Base-by-base conservation (phyloP, 2,113 vertebrate genomes). In the Raja brachyura region DNA sequence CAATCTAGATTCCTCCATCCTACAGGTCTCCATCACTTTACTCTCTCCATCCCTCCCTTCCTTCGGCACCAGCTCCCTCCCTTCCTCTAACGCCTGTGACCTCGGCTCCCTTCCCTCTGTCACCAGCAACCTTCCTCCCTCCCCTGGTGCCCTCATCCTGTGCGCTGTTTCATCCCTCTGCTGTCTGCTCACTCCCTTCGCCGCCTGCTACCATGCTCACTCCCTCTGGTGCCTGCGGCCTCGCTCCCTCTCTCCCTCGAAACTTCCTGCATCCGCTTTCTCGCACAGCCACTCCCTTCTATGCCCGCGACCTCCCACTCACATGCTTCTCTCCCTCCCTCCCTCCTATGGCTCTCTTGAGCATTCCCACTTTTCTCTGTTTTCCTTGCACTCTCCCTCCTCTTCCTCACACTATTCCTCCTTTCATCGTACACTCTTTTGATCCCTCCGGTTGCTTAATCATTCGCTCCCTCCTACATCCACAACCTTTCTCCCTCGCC, bases 151-250 rank as follows among this genome's bases (percentile, higher is more conserved):
- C 3, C 39, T 48, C 39, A 48, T 48, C 39, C 39, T 48, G 1
- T 48, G n/a, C n/a, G 39, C 39, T 93, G 63, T 81, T 93, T 93
- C 94, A 93, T 94, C 94, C 93, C 93, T 90, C 92, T 93, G 54
- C 93, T 93, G 33, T 79, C 83, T 83, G 68, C 28, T 85, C 93
- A 76, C 0, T 93, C 93, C 93, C 93, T 86, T 48, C 39, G 39
- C 39, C 39, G 3, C 39, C 0, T 48, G 39, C 39, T 48, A 48
- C 39, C 39, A 48, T 48, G 39, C 39, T 48, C 39, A 48, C 39
- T 48, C 39, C 63, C 63, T 66, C 63, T 66, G 8, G 63, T 66
- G 39, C 39, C 39, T 48, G 39, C 39, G 39, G 39, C 39, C 39
- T 48, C 39, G 39, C 39, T 48, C 39, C 39, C 39, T 48, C 39